These are phyloP conservation scores for Chloroclystis v-ata DNA, from an alignment of 2,888 invertebrate genomes.

Conservation along the genomic window DNA sequence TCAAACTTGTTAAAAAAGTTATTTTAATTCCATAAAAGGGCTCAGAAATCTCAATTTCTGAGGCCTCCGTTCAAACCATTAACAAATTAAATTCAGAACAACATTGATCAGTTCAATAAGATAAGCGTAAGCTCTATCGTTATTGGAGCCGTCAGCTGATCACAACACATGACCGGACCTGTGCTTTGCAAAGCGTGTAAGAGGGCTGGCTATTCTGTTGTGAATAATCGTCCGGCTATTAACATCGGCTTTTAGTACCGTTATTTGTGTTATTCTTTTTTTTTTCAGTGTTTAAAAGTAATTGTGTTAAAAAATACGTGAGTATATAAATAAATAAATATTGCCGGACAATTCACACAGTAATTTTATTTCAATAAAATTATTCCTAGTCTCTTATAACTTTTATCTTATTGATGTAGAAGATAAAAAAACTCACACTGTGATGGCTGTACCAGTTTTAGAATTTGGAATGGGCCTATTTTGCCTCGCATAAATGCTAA, in stretches of 20 bases:
- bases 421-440: too few species aligned
- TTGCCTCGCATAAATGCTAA: too few species aligned
- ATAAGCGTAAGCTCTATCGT: slow-evolving; percentile 12
- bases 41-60: background rate
- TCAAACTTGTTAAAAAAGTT: too few species aligned
- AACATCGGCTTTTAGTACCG: background rate
- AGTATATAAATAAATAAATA: too few species aligned
- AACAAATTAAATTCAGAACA: slow-evolving; percentile 13
- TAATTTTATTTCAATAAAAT: too few species aligned
- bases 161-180: slow-evolving; percentile 17
- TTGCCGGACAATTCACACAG: too few species aligned
- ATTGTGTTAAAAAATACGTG: too few species aligned
- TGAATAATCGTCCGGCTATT: slow-evolving; percentile 1
- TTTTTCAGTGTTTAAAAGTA: too few species aligned
- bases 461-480: too few species aligned
- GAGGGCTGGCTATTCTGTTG: background rate
- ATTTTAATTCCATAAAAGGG: background rate
- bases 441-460: too few species aligned
- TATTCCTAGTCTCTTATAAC: too few species aligned
- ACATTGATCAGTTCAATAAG: slow-evolving; percentile 11
- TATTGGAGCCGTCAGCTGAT: slow-evolving; percentile 13
- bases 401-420: too few species aligned
- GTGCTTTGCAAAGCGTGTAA: slow-evolving; percentile 15
- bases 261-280: background rate
- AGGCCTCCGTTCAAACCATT: background rate